phyloP scores from a whole-genome alignment of 2,797 vertebrate species.

The Macropus fuliginosus region DNA sequence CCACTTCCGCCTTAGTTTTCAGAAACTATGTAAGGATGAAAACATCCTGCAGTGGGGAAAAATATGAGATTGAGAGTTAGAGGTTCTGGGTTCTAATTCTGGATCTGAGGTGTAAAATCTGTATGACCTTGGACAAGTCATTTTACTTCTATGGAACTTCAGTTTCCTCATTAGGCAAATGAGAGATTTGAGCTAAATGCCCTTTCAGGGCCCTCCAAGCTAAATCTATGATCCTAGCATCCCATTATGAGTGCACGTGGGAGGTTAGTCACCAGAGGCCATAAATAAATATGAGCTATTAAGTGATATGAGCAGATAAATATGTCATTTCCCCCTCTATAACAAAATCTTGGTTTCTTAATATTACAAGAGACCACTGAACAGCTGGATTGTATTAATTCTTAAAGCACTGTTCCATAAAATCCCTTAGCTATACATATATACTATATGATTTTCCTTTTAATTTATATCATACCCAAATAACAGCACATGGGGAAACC shows the following conservation, averaged over 20 bases:
- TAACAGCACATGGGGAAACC: background rate
- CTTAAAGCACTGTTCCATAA: background rate
- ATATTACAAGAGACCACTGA: background rate
- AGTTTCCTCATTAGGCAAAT: background rate
- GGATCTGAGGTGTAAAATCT: background rate
- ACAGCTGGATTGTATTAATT: background rate
- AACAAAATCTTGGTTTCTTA: background rate
- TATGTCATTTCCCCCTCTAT: background rate
- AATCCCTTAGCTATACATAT: background rate
- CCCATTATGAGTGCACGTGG: background rate
- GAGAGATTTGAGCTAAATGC: background rate
- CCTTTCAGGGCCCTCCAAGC: background rate
- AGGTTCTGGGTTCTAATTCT: background rate
- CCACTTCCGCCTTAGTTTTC: background rate
- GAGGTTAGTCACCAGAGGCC: background rate
- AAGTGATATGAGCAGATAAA: background rate
- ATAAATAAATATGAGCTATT: background rate
- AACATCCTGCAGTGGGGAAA: background rate
- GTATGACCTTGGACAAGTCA: background rate
- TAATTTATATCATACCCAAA: background rate
- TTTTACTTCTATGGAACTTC: background rate
- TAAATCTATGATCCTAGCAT: background rate
- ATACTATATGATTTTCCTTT: background rate
- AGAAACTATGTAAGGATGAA: background rate
- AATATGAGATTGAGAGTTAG: background rate